phyloP scores from a whole-genome alignment of 2,797 vertebrate species.

The Spatula clypeata region DNA sequence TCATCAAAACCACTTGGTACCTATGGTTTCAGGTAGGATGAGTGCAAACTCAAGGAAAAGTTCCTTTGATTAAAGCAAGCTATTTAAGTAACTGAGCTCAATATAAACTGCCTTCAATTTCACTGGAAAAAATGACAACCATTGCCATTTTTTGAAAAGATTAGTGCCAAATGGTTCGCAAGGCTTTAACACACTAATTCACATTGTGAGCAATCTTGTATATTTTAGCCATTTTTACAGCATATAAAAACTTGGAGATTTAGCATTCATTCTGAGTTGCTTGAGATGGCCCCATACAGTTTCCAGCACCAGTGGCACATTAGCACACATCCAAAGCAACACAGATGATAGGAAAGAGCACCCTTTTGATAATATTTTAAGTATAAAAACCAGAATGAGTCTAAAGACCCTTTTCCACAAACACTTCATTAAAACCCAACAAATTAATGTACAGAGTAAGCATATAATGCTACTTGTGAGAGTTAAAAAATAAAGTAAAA shows the following conservation, averaged over 20 bases:
- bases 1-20: background rate
- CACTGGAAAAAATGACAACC: background rate
- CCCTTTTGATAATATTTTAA: background rate
- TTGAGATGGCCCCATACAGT: background rate
- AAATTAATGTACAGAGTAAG: background rate
- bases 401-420: background rate
- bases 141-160: background rate
- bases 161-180: background rate
- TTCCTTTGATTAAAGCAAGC: background rate
- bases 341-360: rapidly evolving
- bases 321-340: background rate
- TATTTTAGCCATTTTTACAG: background rate
- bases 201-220: background rate
- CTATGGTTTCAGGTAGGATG: background rate
- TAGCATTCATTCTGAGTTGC: background rate
- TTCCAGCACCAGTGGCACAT: background rate
- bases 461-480: background rate
- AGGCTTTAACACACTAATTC: background rate
- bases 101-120: background rate
- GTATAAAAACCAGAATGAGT: background rate
- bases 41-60: background rate
- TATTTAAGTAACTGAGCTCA: background rate
- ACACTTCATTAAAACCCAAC: background rate
- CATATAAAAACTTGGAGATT: background rate
- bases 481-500: background rate